phyloP scores from a whole-genome alignment of 2,113 vertebrate genomes.

The Sapajus apella region DNA sequence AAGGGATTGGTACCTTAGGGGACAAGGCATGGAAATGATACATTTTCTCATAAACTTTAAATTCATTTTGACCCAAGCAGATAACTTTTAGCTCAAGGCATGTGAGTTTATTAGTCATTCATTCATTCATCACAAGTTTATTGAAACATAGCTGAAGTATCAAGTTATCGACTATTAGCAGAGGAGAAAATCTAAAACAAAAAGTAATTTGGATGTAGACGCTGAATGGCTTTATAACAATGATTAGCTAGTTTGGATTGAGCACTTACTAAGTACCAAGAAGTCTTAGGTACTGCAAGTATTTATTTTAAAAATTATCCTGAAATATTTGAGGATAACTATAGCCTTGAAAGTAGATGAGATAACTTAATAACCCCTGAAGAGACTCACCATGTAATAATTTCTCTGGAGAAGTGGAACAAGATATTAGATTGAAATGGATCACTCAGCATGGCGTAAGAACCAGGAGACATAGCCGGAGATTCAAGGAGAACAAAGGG shows the following conservation, averaged over 20 bases:
- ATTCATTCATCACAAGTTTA: constrained; percentile 59
- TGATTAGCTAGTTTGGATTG: background rate
- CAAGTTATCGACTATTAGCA: background rate
- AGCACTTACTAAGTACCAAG: background rate
- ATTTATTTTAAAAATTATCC: background rate
- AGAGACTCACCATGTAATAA: background rate
- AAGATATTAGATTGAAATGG: background rate
- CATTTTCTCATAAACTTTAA: constrained; percentile 74
- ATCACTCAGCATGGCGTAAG: background rate
- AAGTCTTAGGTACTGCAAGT: background rate
- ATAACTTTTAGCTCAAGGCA: constrained; percentile 55
- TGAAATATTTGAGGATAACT: background rate
- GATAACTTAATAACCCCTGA: background rate
- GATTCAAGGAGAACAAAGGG: background rate
- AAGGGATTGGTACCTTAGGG: constrained; percentile 37
- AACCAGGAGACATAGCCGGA: background rate
- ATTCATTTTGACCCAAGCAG: constrained; percentile 55
- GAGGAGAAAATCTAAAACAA: background rate
- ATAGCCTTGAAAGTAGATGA: background rate
- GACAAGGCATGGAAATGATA: constrained; percentile 61
- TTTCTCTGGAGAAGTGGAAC: background rate
- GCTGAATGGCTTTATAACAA: background rate
- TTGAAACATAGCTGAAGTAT: background rate
- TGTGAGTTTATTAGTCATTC: background rate
- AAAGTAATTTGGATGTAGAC: background rate